Evolutionary conservation across 2,113 vertebrate genomes (phyloP).

Genomic region (Pristiophorus japonicus): DNA sequence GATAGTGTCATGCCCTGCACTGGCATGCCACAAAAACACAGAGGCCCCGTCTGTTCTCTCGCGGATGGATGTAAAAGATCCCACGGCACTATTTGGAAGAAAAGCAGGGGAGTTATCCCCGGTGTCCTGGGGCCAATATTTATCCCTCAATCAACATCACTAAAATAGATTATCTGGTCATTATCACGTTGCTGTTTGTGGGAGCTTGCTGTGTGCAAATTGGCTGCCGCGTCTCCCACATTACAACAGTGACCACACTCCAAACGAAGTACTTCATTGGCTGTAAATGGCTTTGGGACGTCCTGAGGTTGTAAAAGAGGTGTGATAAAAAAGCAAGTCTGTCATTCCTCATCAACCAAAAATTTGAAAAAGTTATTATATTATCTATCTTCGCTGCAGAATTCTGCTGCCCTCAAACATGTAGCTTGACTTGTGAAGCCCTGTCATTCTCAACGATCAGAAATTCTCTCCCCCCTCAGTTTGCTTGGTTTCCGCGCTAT

Average conservation of each 20-base stretch:
- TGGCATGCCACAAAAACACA: neutral
- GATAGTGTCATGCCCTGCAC: no score
- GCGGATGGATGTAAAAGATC: neutral
- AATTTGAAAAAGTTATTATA: neutral
- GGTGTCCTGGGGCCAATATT: neutral
- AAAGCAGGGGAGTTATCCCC: neutral
- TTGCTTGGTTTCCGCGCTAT: neutral
- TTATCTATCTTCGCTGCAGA: neutral
- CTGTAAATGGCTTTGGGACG: neutral
- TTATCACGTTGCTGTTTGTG: neutral
- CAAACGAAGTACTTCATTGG: neutral
- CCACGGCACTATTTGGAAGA: neutral
- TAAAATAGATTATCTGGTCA: neutral
- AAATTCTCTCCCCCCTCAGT: neutral
- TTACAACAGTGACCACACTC: neutral
- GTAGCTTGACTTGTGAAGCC: neutral
- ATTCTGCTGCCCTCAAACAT: neutral
- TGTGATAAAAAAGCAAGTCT: neutral
- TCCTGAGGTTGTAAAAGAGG: neutral
- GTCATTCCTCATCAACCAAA: neutral
- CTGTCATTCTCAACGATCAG: neutral
- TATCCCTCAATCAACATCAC: neutral
- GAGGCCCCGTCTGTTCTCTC: neutral
- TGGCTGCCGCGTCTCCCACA: neutral
- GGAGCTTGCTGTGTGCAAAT: neutral